Evolutionary conservation across 2,888 invertebrate species (phyloP).

Genomic region (Tromatobia lineatoria): DNA sequence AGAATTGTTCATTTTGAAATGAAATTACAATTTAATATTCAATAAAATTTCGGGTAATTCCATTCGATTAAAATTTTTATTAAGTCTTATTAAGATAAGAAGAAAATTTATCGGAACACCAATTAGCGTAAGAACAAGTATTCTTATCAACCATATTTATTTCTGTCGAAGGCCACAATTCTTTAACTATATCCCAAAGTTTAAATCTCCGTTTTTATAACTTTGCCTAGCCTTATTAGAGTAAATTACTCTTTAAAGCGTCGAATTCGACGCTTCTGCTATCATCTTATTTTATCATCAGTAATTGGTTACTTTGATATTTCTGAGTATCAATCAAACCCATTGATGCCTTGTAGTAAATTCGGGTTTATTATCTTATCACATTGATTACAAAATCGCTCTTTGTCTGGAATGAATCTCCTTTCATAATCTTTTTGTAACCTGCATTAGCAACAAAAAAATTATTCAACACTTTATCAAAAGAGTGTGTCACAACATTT

Average conservation of each 20-base stretch:
- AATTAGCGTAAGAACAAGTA: neutral
- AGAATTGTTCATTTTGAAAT: too few relatives aligned
- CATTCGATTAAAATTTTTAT: neutral
- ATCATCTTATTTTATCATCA: neutral
- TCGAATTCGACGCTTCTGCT: neutral
- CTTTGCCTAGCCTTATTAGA: neutral
- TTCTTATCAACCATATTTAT: neutral
- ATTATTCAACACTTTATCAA: neutral
- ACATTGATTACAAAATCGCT: too few relatives aligned
- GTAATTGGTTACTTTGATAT: neutral
- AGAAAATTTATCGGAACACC: neutral
- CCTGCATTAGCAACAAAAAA: too few relatives aligned
- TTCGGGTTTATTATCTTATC: neutral
- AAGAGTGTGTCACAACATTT: too few relatives aligned
- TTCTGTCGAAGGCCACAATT: neutral
- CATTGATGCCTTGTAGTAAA: neutral
- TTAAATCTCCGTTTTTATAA: neutral
- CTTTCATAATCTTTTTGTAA: too few relatives aligned
- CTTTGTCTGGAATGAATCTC: too few relatives aligned
- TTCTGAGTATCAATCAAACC: neutral
- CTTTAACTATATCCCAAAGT: neutral
- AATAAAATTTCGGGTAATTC: neutral
- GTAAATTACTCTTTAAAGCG: neutral
- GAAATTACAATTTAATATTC: too few relatives aligned
- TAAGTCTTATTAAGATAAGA: neutral